Conservation (phyloP, 2,113 vertebrate species). For the Condylura cristata region DNA sequence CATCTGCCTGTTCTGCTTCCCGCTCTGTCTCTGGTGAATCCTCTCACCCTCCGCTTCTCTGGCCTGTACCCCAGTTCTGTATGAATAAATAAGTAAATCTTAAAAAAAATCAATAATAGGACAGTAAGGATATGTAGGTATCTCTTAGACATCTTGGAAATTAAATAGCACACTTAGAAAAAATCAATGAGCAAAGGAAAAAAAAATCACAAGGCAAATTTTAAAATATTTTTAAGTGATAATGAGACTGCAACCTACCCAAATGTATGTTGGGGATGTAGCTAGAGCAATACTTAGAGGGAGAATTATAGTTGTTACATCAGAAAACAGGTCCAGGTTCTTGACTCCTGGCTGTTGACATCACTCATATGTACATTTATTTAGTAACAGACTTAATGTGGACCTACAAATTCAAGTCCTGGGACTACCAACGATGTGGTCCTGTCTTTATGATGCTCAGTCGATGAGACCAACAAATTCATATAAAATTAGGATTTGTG, state of each 20-base stretch:
- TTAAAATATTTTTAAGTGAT: background rate
- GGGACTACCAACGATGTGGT: background rate
- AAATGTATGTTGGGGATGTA: background rate
- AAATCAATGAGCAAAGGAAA: background rate
- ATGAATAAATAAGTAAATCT: too few species aligned
- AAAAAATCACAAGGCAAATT: background rate
- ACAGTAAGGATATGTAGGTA: background rate
- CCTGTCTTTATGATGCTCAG: background rate
- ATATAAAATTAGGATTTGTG: background rate
- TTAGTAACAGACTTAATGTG: background rate
- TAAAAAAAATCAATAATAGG: background rate
- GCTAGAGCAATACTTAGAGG: background rate
- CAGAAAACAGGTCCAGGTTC: background rate
- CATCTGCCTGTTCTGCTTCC: too few species aligned
- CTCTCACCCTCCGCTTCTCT: too few species aligned
- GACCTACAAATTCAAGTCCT: background rate
- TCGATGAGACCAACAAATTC: background rate
- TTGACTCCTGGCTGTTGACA: background rate
- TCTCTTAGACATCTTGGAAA: background rate
- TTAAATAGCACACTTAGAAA: slow-evolving; percentile 1
- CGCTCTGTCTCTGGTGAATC: too few species aligned
- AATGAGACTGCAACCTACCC: background rate
- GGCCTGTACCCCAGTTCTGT: too few species aligned
- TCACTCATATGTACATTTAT: background rate
- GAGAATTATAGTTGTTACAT: background rate